These are phyloP conservation scores for Acleris sparsana DNA, from an alignment of 2,888 invertebrate species.

Conservation along the genomic window DNA sequence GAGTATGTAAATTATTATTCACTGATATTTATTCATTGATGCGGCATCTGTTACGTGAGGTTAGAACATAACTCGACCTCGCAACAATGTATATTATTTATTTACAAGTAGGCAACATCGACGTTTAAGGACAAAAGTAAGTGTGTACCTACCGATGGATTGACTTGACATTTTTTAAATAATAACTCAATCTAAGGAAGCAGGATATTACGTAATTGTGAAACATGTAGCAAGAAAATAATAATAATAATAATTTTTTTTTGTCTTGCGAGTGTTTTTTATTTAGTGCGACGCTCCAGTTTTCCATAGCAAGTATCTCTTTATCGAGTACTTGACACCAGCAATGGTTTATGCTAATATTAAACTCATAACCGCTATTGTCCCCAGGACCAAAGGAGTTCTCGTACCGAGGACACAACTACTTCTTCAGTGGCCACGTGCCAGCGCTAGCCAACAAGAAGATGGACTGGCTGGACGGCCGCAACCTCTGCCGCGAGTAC, in stretches of 20 bases:
- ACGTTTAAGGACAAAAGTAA: slow-evolving; percentile 13
- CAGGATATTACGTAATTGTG: not conserved
- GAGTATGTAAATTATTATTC: slow-evolving; percentile 40
- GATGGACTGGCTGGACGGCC: slow-evolving; percentile 95
- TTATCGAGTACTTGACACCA: too few relatives aligned
- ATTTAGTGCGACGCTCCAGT: too few relatives aligned
- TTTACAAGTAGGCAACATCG: slow-evolving; percentile 18
- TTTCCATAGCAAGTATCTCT: too few relatives aligned
- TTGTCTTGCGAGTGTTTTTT: too few relatives aligned
- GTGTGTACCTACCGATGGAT: not conserved
- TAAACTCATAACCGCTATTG: not conserved
- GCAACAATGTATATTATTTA: slow-evolving; percentile 38
- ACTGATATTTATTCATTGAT: slow-evolving; percentile 38
- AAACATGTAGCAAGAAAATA: not conserved
- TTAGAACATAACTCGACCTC: slow-evolving; percentile 40
- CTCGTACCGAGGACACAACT: slow-evolving; percentile 93
- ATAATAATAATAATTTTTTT: too few relatives aligned
- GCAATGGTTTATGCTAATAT: not conserved
- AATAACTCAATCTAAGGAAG: not conserved
- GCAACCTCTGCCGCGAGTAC: slow-evolving; percentile 95
- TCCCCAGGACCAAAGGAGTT: slow-evolving; percentile 94
- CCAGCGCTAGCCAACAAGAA: slow-evolving; percentile 90
- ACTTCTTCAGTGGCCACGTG: slow-evolving; percentile 93
- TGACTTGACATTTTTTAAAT: not conserved
- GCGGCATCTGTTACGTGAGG: slow-evolving; percentile 41